Conservation (phyloP, 2,888 invertebrate genomes). For the Lamellibrachia columna region DNA sequence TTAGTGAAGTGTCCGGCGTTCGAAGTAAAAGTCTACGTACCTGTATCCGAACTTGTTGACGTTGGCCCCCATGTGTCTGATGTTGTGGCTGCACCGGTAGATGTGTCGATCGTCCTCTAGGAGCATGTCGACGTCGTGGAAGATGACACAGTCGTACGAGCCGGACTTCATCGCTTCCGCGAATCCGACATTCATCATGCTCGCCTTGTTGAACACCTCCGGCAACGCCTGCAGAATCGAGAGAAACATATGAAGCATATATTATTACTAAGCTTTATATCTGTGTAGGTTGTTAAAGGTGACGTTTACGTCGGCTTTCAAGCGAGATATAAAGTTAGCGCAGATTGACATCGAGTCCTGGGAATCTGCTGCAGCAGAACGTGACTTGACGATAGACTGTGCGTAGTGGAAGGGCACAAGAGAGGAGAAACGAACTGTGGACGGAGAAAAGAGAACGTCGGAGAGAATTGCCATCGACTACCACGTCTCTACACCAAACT, state of each 20-base stretch:
- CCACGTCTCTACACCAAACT: no score
- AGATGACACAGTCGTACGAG: conserved; percentile 35
- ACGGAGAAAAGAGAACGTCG: no score
- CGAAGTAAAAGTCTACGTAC: not conserved
- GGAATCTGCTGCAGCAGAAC: no score
- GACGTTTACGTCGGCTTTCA: no score
- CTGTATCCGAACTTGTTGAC: conserved; percentile 28
- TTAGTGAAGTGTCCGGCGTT: not conserved
- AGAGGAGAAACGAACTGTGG: no score
- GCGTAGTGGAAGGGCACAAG: no score
- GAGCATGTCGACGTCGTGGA: conserved; percentile 38
- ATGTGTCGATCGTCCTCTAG: conserved; percentile 29
- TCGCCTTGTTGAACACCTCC: conserved; percentile 35
- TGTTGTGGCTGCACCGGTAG: conserved; percentile 32
- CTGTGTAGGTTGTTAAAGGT: no score
- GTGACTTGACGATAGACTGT: no score
- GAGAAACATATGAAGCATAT: not conserved
- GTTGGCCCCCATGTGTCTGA: conserved; percentile 32
- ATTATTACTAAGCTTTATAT: no score
- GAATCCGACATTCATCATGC: conserved; percentile 36
- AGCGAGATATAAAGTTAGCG: no score
- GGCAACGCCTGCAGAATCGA: conserved; percentile 6
- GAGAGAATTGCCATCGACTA: no score
- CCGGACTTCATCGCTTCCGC: conserved; percentile 23
- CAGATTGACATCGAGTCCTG: no score